Base-by-base conservation (phyloP, 2,797 vertebrate genomes). In the Alca torda region DNA sequence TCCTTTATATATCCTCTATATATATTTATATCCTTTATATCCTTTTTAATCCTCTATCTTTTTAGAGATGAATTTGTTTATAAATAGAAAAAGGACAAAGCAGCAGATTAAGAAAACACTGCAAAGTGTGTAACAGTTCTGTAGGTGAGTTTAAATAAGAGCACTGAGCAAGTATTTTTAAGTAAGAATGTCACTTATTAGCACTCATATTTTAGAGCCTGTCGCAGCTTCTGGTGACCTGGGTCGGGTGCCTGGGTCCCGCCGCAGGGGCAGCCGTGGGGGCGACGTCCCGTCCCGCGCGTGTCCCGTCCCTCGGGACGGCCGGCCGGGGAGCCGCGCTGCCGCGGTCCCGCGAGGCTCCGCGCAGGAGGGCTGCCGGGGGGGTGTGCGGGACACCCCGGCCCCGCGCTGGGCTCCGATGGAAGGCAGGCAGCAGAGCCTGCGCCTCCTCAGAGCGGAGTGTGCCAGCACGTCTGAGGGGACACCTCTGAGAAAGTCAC, bases 381-480 rank as follows among this genome's bases (percentile, higher is more conserved):
- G 46, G 26, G 13, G 6, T 24, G 1, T 6, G 31, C 6, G 60
- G 60, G 60, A 61, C 37, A 20, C 60, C 37, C 60, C 11, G 17
- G 37, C 16, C 16, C 59, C 7, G 46, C 21, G 46, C 46, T 23
- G 21, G 21, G 21, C 46, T 48, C 46, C 46, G 21, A 48, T 48
- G 21, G 46, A 23, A 48, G 21, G 59, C 0, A 2, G 30, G 76
- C 79, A 33, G 51, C 39, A 18, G 41, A n/a, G 35, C 13, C 8
- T 15, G 41, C 23, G 0, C 1, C 0, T 13, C 64, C 63, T 39
- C 9, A 1, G 23, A 0, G 16, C 13, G 39, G 41, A 5, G 4
- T 3, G 1, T 37, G 54, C 60, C 63, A 26, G 63, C 21, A 0
- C 6, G 0, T 1, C 6, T 10, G 64, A 23, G 84, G 50, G 30